A percentile compares a stretch with the other conserved stretches of the same genome.
phyloP scores from a whole-genome alignment of 2,113 vertebrate genomes.

The Pygathrix nemaeus region DNA sequence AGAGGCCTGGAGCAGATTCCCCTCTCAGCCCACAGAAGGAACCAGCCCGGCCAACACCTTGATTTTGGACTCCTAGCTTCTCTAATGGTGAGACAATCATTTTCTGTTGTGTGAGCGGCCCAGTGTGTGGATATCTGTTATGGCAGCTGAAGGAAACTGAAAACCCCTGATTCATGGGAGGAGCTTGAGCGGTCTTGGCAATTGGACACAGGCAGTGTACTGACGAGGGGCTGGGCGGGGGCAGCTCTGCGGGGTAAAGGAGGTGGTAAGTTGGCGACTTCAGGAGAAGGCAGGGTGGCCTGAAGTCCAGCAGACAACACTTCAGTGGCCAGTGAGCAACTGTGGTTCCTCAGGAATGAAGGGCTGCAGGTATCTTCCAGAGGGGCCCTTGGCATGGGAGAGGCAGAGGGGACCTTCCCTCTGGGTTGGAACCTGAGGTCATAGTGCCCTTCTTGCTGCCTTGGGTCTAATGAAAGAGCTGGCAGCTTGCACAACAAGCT shows the following conservation, averaged over 20 bases:
- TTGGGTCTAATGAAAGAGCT: neutral
- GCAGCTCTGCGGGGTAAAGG: neutral
- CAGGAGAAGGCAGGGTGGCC: neutral
- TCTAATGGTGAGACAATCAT: neutral
- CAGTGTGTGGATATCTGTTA: neutral
- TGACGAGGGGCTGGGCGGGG: neutral
- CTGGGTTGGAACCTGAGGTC: neutral
- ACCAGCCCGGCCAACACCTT: neutral
- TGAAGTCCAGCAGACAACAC: neutral
- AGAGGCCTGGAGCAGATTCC: neutral
- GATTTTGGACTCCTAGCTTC: neutral
- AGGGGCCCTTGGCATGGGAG: accelerated
- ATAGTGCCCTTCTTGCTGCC: accelerated
- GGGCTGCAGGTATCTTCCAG: neutral
- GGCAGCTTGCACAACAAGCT: neutral
- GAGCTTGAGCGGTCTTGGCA: neutral
- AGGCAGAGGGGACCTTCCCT: neutral
- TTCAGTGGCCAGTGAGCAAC: too few relatives aligned
- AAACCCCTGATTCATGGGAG: neutral
- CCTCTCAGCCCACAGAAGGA: neutral
- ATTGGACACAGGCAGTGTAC: neutral
- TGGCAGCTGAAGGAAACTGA: neutral
- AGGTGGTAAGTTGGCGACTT: neutral
- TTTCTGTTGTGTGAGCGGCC: neutral
- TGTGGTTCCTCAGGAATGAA: neutral